These are phyloP conservation scores for Pycnonotus jocosus DNA, from an alignment of 2,113 vertebrate genomes.

Conservation along the genomic window DNA sequence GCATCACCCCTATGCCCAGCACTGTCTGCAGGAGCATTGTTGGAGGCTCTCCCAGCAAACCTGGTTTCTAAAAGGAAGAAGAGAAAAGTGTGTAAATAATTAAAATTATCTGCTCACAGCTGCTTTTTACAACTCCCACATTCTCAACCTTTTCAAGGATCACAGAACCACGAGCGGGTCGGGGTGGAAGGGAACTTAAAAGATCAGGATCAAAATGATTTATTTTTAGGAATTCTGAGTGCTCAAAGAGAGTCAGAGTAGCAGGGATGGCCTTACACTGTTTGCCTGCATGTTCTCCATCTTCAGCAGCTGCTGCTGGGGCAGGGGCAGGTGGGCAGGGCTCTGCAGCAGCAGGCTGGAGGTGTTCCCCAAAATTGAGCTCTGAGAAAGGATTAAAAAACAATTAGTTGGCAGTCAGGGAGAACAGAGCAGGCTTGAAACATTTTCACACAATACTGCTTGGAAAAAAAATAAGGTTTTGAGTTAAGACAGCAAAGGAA, in stretches of 20 bases:
- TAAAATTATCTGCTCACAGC: not conserved
- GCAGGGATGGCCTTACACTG: slow-evolving; percentile 74
- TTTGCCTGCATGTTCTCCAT: slow-evolving; percentile 86
- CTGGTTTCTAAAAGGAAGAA: slow-evolving; percentile 77
- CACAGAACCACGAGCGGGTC: rapidly evolving
- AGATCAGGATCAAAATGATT: not conserved
- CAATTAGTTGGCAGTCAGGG: not conserved
- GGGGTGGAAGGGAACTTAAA: not conserved
- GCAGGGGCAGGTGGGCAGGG: slow-evolving; percentile 82
- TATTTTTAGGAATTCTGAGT: not conserved
- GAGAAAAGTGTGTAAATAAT: not conserved
- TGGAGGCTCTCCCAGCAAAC: slow-evolving; percentile 90
- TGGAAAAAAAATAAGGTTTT: not conserved
- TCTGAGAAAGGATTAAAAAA: slow-evolving; percentile 68
- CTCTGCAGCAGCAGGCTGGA: slow-evolving; percentile 84
- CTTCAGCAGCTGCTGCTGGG: slow-evolving; percentile 87
- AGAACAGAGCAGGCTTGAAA: not conserved
- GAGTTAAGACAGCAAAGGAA: not conserved
- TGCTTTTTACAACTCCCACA: not conserved
- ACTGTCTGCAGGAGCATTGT: slow-evolving; percentile 85
- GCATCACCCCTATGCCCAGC: slow-evolving; percentile 77
- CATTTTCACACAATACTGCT: not conserved
- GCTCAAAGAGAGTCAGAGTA: not conserved
- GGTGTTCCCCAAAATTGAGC: slow-evolving; percentile 78
- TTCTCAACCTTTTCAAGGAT: not conserved